These are phyloP conservation scores for Drosophila neocordata DNA, from an alignment of 1,140 invertebrate species.

Conservation along the genomic window DNA sequence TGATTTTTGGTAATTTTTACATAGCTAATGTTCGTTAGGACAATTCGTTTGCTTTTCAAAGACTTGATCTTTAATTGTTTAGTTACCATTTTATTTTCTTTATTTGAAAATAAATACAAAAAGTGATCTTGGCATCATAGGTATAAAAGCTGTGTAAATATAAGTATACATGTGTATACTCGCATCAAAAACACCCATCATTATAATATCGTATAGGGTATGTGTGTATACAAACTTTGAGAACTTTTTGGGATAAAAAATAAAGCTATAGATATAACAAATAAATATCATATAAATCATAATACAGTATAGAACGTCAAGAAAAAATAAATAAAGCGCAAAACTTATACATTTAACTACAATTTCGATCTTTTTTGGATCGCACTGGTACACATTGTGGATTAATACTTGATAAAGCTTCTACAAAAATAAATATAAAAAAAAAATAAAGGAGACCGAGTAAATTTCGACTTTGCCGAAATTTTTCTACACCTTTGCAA, in stretches of 20 bases:
- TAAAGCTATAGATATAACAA: conserved; percentile 40
- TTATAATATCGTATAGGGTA: conserved; percentile 39
- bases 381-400: conserved; percentile 29
- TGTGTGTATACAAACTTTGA: conserved; percentile 49
- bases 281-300: conserved; percentile 48
- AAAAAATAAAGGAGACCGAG: background rate
- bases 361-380: conserved; percentile 42
- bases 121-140: background rate
- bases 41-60: conserved; percentile 7
- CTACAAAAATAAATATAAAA: conserved; percentile 25
- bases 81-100: conserved; percentile 14
- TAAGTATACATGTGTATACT: background rate
- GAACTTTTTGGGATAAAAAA: conserved; percentile 35
- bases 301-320: conserved; percentile 31
- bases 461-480: background rate
- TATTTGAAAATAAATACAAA: background rate
- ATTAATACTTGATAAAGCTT: conserved; percentile 69
- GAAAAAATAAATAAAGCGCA: conserved; percentile 46
- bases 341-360: conserved; percentile 34
- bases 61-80: background rate
- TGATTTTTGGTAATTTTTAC: background rate
- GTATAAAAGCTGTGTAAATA: background rate
- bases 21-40: conserved; percentile 51
- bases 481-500: background rate
- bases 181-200: conserved; percentile 17